These are phyloP conservation scores for Drosophila setifemur DNA, from an alignment of 1,140 invertebrate genomes.

Conservation along the genomic window DNA sequence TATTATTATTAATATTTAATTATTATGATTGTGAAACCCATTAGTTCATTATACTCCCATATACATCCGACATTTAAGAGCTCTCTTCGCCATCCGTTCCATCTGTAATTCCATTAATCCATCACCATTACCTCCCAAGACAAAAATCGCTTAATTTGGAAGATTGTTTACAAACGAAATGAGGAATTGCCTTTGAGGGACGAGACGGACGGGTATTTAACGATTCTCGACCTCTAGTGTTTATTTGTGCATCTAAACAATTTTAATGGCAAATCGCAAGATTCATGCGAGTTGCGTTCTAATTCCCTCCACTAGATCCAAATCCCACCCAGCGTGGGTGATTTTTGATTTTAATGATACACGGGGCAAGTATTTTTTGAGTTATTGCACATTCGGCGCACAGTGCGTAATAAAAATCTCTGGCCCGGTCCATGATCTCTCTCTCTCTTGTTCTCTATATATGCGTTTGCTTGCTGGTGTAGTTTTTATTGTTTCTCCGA, in stretches of 20 bases:
- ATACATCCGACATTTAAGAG: not conserved
- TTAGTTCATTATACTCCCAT: too few species aligned
- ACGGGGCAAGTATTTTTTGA: constrained; percentile 75
- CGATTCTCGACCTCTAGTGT: constrained; percentile 49
- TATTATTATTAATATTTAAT: too few species aligned
- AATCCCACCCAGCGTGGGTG: constrained; percentile 60
- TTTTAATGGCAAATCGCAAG: constrained; percentile 66
- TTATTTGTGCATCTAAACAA: constrained; percentile 78
- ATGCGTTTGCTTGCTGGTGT: constrained; percentile 13
- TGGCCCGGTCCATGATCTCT: not conserved
- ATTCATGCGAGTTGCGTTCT: constrained; percentile 15
- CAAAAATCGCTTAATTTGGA: constrained; percentile 5
- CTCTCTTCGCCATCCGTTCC: not conserved
- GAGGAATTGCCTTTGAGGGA: constrained; percentile 8
- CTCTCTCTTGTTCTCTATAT: not conserved
- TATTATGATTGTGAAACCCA: too few species aligned
- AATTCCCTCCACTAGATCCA: constrained; percentile 2
- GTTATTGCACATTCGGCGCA: constrained; percentile 59
- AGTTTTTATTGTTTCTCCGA: constrained; percentile 67
- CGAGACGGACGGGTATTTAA: constrained; percentile 28
- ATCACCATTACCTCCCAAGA: not conserved
- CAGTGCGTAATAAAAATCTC: constrained; percentile 66
- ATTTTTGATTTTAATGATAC: constrained; percentile 78
- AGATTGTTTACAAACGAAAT: constrained; percentile 54
- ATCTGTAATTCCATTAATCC: not conserved